Evolutionary conservation across 2,888 invertebrate genomes (phyloP).

Genomic region (Coenonympha arcania): DNA sequence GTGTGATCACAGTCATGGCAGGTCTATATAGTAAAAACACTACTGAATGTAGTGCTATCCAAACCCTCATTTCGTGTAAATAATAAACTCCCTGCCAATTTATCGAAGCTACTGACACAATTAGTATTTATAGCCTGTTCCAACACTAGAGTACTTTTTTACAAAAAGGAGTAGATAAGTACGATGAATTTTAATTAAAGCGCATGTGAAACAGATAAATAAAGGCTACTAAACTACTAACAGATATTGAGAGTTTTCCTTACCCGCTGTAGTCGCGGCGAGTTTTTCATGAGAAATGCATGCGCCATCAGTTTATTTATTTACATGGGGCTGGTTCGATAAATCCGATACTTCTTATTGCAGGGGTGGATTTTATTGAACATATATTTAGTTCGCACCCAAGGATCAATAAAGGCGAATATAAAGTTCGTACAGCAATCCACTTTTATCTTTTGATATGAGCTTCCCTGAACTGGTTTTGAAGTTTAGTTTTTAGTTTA

Average conservation of each 20-base stretch:
- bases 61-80: too few species aligned
- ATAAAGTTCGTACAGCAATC: slow-evolving; percentile 44
- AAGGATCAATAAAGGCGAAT: slow-evolving; percentile 59
- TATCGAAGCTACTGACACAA: too few species aligned
- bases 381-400: slow-evolving; percentile 68
- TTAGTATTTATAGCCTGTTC: too few species aligned
- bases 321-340: slow-evolving; percentile 71
- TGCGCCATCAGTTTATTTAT: slow-evolving; percentile 68
- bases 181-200: background rate
- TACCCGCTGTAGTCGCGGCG: slow-evolving; percentile 47
- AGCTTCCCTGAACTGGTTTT: too few species aligned
- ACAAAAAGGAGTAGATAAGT: too few species aligned
- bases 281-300: slow-evolving; percentile 69
- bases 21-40: too few species aligned
- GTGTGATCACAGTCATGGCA: too few species aligned
- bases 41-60: too few species aligned
- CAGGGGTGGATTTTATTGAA: slow-evolving; percentile 69
- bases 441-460: background rate
- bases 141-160: too few species aligned
- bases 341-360: slow-evolving; percentile 67
- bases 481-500: too few species aligned
- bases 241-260: slow-evolving; percentile 53
- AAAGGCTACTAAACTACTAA: background rate
- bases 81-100: too few species aligned
- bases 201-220: background rate